Evolutionary conservation across 2,888 invertebrate species (phyloP).

Genomic region (Leptopilina drosophilae): DNA sequence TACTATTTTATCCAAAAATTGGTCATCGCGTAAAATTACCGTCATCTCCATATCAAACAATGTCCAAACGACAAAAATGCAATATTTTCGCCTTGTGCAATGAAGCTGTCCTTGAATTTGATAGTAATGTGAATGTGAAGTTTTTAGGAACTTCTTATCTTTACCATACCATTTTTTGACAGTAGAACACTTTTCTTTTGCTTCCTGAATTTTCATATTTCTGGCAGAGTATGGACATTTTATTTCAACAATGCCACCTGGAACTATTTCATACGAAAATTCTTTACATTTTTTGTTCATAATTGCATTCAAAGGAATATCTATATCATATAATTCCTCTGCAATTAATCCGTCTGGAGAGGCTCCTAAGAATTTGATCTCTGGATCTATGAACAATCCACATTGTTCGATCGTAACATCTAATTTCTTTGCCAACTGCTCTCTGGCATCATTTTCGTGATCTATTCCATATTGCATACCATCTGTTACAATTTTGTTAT

Average conservation of each 20-base stretch:
- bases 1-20: conserved; percentile 20
- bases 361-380: neutral
- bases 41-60: neutral
- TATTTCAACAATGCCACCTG: neutral
- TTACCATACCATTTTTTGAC: too few species aligned
- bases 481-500: neutral
- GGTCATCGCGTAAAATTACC: conserved; percentile 28
- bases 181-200: neutral
- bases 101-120: conserved; percentile 42
- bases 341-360: neutral
- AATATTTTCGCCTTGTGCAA: conserved; percentile 27
- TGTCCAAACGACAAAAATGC: conserved; percentile 42
- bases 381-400: neutral
- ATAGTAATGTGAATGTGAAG: conserved; percentile 33
- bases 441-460: neutral
- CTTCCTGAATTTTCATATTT: neutral
- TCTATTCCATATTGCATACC: too few species aligned
- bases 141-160: neutral
- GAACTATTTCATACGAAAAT: neutral
- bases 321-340: neutral
- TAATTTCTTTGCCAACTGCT: neutral
- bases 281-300: neutral
- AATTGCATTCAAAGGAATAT: neutral
- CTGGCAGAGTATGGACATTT: neutral
- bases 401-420: neutral